Conservation (phyloP, 2,113 vertebrate genomes). For the Falcunculus frontatus region DNA sequence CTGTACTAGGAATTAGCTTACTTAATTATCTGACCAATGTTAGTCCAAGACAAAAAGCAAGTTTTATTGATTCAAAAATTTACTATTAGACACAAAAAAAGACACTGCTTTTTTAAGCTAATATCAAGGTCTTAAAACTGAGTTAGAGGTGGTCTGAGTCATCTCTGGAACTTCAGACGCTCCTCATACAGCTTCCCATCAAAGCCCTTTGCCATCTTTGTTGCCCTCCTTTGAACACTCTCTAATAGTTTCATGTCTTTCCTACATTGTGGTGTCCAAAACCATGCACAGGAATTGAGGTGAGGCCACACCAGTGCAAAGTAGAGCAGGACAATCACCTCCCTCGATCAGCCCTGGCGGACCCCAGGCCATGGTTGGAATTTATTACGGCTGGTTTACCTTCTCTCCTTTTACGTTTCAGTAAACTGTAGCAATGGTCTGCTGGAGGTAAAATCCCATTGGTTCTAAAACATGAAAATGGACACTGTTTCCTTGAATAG, state of each 20-base stretch:
- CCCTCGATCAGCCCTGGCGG: not conserved
- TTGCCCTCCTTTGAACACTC: not conserved
- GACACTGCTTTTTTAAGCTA: not conserved
- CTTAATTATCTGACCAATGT: not conserved
- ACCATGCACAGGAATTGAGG: not conserved
- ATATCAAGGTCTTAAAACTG: not conserved
- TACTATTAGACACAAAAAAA: not conserved
- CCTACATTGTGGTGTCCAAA: not conserved
- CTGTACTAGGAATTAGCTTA: not conserved
- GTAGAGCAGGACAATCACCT: not conserved
- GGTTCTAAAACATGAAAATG: not conserved
- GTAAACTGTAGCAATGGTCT: not conserved
- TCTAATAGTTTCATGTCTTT: not conserved
- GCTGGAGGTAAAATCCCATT: not conserved
- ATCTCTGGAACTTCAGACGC: not conserved
- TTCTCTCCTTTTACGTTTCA: not conserved
- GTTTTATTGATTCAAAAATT: not conserved
- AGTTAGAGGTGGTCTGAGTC: not conserved
- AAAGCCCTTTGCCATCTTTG: not conserved
- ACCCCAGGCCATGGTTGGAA: not conserved
- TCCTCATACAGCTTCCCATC: not conserved
- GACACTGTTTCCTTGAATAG: not conserved
- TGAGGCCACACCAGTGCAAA: not conserved
- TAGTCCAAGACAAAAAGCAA: not conserved
- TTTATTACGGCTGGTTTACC: not conserved